Percentiles rank a stretch among this genome's conserved stretches.
Evolutionary conservation across 2,797 vertebrate genomes (phyloP).

Genomic region (Alectoris magna): DNA sequence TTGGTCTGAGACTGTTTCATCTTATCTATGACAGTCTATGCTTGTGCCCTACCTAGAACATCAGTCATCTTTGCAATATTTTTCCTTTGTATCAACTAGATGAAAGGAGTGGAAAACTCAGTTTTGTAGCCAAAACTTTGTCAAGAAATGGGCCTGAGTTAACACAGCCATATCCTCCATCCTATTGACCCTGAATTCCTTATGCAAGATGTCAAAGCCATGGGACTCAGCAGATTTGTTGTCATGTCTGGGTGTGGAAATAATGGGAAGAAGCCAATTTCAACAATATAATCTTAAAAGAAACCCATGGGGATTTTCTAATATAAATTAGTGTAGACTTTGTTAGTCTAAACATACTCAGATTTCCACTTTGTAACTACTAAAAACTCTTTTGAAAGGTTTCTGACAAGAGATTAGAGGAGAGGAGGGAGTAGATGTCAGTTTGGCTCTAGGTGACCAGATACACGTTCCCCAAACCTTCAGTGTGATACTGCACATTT

Average conservation of each 20-base stretch:
- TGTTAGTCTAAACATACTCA: slow-evolving; percentile 29
- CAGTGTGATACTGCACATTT: not conserved
- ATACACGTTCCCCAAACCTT: not conserved
- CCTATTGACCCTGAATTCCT: slow-evolving; percentile 9
- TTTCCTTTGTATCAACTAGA: not conserved
- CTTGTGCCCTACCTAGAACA: not conserved
- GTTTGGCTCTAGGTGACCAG: not conserved
- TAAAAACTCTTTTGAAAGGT: not conserved
- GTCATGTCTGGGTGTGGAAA: slow-evolving; percentile 28
- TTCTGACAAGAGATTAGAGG: not conserved
- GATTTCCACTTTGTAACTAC: slow-evolving; percentile 3
- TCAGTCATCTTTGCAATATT: not conserved
- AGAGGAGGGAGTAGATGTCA: not conserved
- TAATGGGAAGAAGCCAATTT: slow-evolving; percentile 33
- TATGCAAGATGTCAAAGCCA: slow-evolving; percentile 8
- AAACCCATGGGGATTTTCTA: not conserved
- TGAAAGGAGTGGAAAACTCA: slow-evolving; percentile 1
- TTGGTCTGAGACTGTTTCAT: not conserved
- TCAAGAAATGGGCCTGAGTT: not conserved
- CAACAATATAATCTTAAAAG: slow-evolving; percentile 15
- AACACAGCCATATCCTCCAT: not conserved
- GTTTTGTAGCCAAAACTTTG: slow-evolving; percentile 30
- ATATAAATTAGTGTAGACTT: not conserved
- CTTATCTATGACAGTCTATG: not conserved
- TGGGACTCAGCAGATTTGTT: slow-evolving; percentile 2